These are phyloP conservation scores for Chelonus insularis DNA, from an alignment of 1,140 invertebrate genomes.

Conservation along the genomic window DNA sequence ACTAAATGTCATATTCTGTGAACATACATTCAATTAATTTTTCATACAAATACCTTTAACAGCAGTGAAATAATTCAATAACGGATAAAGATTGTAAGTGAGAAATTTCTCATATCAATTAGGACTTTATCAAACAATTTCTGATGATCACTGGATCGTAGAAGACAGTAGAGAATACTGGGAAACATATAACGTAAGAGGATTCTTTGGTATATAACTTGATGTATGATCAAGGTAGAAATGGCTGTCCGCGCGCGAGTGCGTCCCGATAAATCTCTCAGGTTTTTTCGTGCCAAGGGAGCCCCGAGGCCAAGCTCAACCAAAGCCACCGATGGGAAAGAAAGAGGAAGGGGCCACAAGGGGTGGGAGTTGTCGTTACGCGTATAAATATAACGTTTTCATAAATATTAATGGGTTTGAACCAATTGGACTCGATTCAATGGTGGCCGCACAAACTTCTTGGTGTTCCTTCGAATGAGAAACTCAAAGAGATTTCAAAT, in stretches of 20 bases:
- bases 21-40: not conserved
- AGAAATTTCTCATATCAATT: slow-evolving; percentile 37
- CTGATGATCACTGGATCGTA: slow-evolving; percentile 14
- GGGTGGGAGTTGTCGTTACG: slow-evolving; percentile 23
- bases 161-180: not conserved
- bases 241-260: slow-evolving; percentile 41
- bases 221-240: slow-evolving; percentile 43
- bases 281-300: slow-evolving; percentile 40
- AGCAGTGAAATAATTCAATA: slow-evolving; percentile 31
- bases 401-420: slow-evolving; percentile 35
- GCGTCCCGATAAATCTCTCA: slow-evolving; percentile 44
- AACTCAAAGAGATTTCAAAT: not conserved
- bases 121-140: slow-evolving; percentile 16
- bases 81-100: slow-evolving; percentile 32
- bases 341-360: slow-evolving; percentile 28
- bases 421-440: slow-evolving; percentile 33
- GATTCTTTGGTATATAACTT: slow-evolving; percentile 32
- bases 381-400: slow-evolving; percentile 38
- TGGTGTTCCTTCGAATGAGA: not conserved
- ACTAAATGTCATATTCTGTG: not conserved
- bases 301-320: slow-evolving; percentile 33
- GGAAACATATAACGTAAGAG: slow-evolving; percentile 4
- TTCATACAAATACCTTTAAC: slow-evolving; percentile 30
- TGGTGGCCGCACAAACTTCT: not conserved
- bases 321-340: slow-evolving; percentile 2